A percentile compares a stretch with the other conserved stretches of the same genome.
These are phyloP conservation scores for Aphidius colemani DNA, from an alignment of 2,888 invertebrate species.

Conservation along the genomic window DNA sequence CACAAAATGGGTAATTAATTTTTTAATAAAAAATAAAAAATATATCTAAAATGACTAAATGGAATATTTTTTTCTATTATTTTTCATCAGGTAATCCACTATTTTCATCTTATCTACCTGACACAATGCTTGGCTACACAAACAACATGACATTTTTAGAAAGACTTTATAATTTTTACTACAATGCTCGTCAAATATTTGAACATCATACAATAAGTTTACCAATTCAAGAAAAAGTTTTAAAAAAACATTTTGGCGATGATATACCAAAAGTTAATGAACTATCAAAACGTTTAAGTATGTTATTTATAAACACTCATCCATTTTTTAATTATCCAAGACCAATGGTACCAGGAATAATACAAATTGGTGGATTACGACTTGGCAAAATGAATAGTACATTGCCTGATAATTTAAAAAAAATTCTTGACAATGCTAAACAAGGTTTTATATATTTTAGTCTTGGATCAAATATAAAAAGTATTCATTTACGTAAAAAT, in stretches of 20 bases:
- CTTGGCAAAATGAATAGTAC: constrained; percentile 3
- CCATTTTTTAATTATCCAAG: constrained; percentile 10
- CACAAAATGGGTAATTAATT: constrained; percentile 23
- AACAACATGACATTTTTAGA: constrained; percentile 14
- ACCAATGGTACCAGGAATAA: constrained; percentile 6
- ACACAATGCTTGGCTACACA: not conserved
- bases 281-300: not conserved
- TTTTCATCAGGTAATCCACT: constrained; percentile 27
- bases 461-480: constrained; percentile 35
- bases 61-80: too few relatives aligned
- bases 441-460: constrained; percentile 44
- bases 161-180: constrained; percentile 1
- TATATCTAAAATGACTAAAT: too few relatives aligned
- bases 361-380: constrained; percentile 12
- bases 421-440: constrained; percentile 33
- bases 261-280: constrained; percentile 2
- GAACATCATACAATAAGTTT: not conserved
- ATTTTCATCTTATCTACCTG: not conserved
- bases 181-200: not conserved
- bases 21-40: too few relatives aligned
- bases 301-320: constrained; percentile 15
- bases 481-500: constrained; percentile 7
- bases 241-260: constrained; percentile 17
- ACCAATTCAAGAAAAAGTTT: constrained; percentile 5
- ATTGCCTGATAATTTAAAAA: constrained; percentile 19